Conservation (phyloP, 1,140 invertebrate genomes). For the Brachystomella parvula region DNA sequence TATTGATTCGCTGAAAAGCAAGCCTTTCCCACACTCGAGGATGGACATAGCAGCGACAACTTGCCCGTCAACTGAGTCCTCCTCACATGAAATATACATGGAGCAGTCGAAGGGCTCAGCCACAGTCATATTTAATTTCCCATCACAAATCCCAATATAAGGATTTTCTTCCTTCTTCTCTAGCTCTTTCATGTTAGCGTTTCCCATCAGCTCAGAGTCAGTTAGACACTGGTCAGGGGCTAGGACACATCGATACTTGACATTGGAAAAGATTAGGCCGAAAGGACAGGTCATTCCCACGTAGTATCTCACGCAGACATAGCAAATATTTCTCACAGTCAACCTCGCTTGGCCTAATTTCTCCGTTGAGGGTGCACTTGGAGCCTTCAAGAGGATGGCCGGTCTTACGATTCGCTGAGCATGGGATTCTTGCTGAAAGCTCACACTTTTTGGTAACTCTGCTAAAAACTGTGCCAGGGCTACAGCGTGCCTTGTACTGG, state of each 20-base stretch:
- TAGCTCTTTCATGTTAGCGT: background rate
- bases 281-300: background rate
- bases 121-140: background rate
- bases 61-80: background rate
- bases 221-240: background rate
- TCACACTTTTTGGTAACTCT: background rate
- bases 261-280: background rate
- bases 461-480: background rate
- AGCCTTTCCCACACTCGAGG: background rate
- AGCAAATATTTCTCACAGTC: background rate
- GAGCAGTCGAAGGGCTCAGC: background rate
- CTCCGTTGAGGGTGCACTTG: background rate
- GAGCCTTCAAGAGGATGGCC: background rate
- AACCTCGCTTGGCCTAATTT: background rate
- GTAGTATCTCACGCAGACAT: background rate
- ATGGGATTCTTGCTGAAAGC: background rate
- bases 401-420: background rate
- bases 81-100: background rate
- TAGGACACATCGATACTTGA: background rate
- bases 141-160: background rate
- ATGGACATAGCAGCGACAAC: background rate
- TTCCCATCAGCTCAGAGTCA: background rate
- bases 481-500: background rate
- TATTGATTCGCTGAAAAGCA: background rate
- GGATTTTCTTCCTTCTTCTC: background rate